Conservation (phyloP, 2,113 vertebrate genomes). For the Elanoides forficatus region DNA sequence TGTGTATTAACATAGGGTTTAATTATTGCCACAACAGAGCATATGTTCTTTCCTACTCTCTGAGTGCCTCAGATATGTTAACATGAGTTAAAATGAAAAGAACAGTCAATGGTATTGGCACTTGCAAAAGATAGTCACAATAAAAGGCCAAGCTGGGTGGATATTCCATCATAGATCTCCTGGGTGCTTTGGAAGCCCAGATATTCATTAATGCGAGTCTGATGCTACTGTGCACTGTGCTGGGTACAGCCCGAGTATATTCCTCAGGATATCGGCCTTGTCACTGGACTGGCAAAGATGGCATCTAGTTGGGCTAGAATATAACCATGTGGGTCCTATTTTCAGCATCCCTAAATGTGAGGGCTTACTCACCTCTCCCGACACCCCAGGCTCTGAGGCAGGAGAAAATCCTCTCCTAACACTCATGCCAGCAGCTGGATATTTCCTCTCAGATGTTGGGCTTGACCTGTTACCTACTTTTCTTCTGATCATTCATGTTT, state of each 20-base stretch:
- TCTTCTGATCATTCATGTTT: not conserved
- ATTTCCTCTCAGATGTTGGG: not conserved
- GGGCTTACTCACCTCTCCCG: not conserved
- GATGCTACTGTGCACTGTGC: not conserved
- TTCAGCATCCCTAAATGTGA: not conserved
- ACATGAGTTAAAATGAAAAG: not conserved
- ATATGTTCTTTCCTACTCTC: not conserved
- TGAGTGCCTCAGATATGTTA: not conserved
- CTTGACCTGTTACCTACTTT: not conserved
- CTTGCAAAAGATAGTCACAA: not conserved
- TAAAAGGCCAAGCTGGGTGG: not conserved
- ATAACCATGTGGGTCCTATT: not conserved
- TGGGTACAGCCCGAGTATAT: not conserved
- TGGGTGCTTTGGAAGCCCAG: not conserved
- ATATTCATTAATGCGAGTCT: not conserved
- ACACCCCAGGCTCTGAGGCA: not conserved
- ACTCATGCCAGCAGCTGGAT: not conserved
- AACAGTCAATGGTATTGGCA: not conserved
- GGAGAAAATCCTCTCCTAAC: not conserved
- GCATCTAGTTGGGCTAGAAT: not conserved
- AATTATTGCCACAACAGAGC: not conserved
- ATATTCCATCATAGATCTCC: not conserved
- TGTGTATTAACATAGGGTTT: not conserved
- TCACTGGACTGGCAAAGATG: not conserved
- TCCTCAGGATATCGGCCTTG: not conserved